Evolutionary conservation across 2,113 vertebrate species (phyloP).

Genomic region (Xiphorhynchus elegans): DNA sequence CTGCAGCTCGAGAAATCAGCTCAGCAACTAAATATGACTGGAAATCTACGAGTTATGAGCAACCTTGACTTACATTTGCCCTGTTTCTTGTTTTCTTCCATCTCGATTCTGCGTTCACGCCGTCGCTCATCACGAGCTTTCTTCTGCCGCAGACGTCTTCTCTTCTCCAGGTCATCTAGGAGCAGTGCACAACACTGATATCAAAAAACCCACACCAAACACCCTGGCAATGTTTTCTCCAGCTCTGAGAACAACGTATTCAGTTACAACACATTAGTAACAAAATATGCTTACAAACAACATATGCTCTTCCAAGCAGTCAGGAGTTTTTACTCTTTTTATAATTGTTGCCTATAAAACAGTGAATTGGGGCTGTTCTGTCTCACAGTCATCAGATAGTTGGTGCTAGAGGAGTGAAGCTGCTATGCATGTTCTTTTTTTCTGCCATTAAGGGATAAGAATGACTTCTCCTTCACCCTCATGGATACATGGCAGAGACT

Average conservation of each 20-base stretch:
- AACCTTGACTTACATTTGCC: slow-evolving; percentile 87
- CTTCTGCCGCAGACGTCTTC: slow-evolving; percentile 91
- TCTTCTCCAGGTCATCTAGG: slow-evolving; percentile 93
- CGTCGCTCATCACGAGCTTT: slow-evolving; percentile 94
- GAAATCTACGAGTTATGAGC: background rate
- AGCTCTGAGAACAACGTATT: background rate
- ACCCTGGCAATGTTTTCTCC: background rate
- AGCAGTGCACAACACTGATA: background rate
- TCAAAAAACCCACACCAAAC: background rate
- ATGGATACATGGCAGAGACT: background rate
- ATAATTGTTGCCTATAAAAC: background rate
- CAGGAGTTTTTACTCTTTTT: background rate
- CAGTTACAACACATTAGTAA: background rate
- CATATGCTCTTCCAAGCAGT: background rate
- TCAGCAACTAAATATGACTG: background rate
- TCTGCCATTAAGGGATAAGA: background rate
- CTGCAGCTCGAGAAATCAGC: background rate
- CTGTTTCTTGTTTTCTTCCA: slow-evolving; percentile 97
- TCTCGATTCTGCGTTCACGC: slow-evolving; percentile 92
- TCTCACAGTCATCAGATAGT: background rate
- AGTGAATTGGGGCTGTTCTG: background rate
- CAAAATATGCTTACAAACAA: background rate
- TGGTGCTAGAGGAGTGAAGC: background rate
- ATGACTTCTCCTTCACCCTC: background rate
- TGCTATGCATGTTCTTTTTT: background rate